Evolutionary conservation across 53 echinoderm and acorn worm species (phyloP), one percentile per base, ranked within the genome.

Genomic region (Glandiceps talaboti): DNA sequence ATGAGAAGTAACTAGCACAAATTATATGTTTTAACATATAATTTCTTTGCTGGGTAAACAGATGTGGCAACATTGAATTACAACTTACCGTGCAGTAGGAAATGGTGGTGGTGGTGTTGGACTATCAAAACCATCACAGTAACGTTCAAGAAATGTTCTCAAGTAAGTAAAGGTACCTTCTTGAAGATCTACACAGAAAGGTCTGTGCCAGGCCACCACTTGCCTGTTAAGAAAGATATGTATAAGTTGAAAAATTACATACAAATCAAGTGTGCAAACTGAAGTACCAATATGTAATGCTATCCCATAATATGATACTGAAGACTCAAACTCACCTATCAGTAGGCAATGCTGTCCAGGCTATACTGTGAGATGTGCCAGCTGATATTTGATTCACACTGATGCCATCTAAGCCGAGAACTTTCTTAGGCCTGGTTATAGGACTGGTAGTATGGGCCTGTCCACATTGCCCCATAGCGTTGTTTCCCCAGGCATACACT

Each of bases 181-280:
- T 79, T 97, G 93, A 6, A 97, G 93, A 84, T 93, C 97, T 1
- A 97, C 97, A 77, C 97, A 97, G 86, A 97, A 97, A 28, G 97
- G 97, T 32, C 97, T 85, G 78, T 97, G 97, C 97, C 97, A 97
- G 1, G 97, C 95, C n/a, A 97, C 97, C 12, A 97, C 97, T 97
- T 97, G 97, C 80, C 97, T 97, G 86, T 0, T 64, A 73, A 28
- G 30, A 29, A 30, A 28, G 80, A n/a, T n/a, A n/a, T n/a, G n/a
- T n/a, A n/a, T n/a, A 12, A 82, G 33, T 1, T 26, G 26, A 33
- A 1, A 33, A 76, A 20, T 28, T 0, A 26, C n/a, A 1, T 1
- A 30, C 30, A 0, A 0, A 29, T 14, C 0, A n/a, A n/a, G n/a
- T n/a, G n/a, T n/a, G n/a, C n/a, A n/a, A n/a, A n/a, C n/a, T n/a